Evolutionary conservation across 2,797 vertebrate species (phyloP).

Genomic region (Aratinga solstitialis): DNA sequence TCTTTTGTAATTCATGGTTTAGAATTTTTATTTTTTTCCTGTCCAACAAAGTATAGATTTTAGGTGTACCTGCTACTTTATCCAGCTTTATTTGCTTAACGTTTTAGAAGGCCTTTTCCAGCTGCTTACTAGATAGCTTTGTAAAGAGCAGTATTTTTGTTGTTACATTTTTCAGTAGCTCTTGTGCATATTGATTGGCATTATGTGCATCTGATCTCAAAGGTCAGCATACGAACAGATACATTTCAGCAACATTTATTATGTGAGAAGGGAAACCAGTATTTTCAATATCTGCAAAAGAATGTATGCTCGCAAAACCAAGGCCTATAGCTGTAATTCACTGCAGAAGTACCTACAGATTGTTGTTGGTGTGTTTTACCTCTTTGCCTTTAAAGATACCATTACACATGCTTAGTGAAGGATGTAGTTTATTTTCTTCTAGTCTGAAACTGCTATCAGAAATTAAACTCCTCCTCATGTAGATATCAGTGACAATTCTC

Average conservation of each 20-base stretch:
- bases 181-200: neutral
- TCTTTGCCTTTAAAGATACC: neutral
- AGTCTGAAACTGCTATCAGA: neutral
- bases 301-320: neutral
- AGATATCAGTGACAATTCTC: neutral
- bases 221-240: neutral
- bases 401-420: neutral
- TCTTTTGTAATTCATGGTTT: neutral
- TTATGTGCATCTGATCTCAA: neutral
- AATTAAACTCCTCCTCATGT: neutral
- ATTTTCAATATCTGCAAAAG: neutral
- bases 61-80: neutral
- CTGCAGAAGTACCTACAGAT: neutral
- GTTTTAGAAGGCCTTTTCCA: neutral
- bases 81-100: neutral
- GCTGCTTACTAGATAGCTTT: neutral
- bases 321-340: neutral
- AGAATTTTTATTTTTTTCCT: neutral
- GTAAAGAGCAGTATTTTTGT: neutral
- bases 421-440: neutral
- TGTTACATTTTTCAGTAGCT: neutral
- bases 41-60: fast-evolving
- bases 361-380: neutral
- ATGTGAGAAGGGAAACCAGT: neutral
- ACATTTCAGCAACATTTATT: neutral